phyloP scores from a whole-genome alignment of 2,888 invertebrate species.

The Sesamia inferens region DNA sequence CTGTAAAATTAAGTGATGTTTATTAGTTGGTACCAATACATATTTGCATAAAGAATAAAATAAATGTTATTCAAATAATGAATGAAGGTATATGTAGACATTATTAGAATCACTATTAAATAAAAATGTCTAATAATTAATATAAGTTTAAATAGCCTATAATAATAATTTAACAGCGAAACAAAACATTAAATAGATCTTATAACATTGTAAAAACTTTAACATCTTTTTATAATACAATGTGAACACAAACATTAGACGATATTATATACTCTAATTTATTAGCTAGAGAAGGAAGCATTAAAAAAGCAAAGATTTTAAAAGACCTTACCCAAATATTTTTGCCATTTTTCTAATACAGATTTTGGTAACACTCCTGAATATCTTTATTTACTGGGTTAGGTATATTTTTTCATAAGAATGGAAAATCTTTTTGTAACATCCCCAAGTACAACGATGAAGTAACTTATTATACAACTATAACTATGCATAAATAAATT shows the following conservation, averaged over 20 bases:
- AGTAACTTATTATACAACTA: not conserved
- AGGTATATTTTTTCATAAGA: not conserved
- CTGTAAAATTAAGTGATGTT: slow-evolving; percentile 10
- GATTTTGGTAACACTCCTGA: no score
- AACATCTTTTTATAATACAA: not conserved
- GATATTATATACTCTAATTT: slow-evolving; percentile 27
- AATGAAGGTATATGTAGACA: not conserved
- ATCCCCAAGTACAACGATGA: not conserved
- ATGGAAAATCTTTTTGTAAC: not conserved
- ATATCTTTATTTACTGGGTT: not conserved
- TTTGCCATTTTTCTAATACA: not conserved
- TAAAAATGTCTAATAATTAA: not conserved
- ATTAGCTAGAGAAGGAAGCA: slow-evolving; percentile 45
- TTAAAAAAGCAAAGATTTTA: not conserved
- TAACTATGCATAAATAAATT: not conserved
- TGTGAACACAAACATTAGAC: slow-evolving; percentile 40
- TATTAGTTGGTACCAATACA: not conserved
- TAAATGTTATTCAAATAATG: not conserved
- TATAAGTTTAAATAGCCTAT: not conserved
- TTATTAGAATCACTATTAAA: not conserved
- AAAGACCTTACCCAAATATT: slow-evolving; percentile 7
- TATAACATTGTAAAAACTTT: slow-evolving; percentile 13
- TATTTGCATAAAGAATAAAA: not conserved
- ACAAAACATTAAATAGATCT: slow-evolving; percentile 8
- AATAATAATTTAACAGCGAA: slow-evolving; percentile 11